A percentile compares a stretch with the other conserved stretches of the same genome.
Evolutionary conservation across 92 coral and sea anemone species (phyloP).

Genomic region (Plumapathes pennacea): DNA sequence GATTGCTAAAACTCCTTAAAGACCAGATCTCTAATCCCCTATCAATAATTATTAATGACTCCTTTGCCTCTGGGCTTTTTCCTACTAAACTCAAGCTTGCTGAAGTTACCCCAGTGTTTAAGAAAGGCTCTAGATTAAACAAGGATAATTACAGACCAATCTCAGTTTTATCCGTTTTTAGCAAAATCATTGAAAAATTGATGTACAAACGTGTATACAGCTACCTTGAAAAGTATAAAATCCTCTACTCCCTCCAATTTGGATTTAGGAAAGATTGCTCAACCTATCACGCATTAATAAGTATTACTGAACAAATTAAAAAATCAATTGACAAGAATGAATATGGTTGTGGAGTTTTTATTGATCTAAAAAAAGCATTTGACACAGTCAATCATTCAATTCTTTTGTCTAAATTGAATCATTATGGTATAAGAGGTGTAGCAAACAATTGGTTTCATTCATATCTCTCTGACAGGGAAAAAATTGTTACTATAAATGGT

Average conservation of each 20-base stretch:
- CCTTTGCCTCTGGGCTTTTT: slow-evolving; percentile 47
- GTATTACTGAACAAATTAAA: slow-evolving; percentile 38
- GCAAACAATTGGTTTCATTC: slow-evolving; percentile 45
- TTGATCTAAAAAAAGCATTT: slow-evolving; percentile 58
- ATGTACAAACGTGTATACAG: slow-evolving; percentile 21
- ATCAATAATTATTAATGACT: slow-evolving; percentile 51
- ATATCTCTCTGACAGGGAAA: slow-evolving; percentile 18
- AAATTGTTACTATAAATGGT: slow-evolving; percentile 10
- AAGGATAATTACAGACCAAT: slow-evolving; percentile 62
- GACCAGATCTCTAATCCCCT: slow-evolving; percentile 34
- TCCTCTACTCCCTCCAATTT: slow-evolving; percentile 43
- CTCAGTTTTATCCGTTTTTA: slow-evolving; percentile 29
- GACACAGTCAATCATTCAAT: slow-evolving; percentile 54
- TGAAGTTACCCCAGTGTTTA: slow-evolving; percentile 46
- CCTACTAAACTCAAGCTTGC: slow-evolving; percentile 56
- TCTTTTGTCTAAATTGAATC: slow-evolving; percentile 25
- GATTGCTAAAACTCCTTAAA: slow-evolving; percentile 31
- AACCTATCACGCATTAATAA: slow-evolving; percentile 44
- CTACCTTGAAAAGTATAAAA: slow-evolving; percentile 29
- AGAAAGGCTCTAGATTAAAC: slow-evolving; percentile 40
- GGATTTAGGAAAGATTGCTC: slow-evolving; percentile 60
- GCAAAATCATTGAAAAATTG: slow-evolving; percentile 39
- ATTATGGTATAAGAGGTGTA: slow-evolving; percentile 52
- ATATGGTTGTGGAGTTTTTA: slow-evolving; percentile 56
- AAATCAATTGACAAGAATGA: slow-evolving; percentile 44